Conservation (phyloP, 1,140 invertebrate species). For the Samia ricini region DNA sequence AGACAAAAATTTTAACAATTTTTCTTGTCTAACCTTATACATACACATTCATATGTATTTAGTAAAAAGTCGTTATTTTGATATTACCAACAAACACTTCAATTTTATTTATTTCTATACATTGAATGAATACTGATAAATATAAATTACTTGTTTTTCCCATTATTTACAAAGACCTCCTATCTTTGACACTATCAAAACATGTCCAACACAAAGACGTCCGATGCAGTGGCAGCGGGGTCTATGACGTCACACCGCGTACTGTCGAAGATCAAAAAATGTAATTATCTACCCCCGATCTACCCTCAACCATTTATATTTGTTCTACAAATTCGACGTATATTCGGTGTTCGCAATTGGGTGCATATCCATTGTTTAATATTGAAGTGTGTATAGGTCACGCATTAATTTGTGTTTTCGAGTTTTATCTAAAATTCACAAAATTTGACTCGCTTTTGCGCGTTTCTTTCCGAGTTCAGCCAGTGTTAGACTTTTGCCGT, state of each 20-base stretch:
- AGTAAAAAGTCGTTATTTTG: neutral
- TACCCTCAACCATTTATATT: slow-evolving; percentile 76
- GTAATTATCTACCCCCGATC: slow-evolving; percentile 76
- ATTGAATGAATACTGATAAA: slow-evolving; percentile 3
- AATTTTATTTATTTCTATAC: no score
- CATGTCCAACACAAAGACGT: slow-evolving; percentile 45
- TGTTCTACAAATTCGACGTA: slow-evolving; percentile 76
- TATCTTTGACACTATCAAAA: slow-evolving; percentile 71
- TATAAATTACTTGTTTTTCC: neutral
- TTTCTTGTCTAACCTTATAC: no score
- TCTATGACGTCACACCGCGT: slow-evolving; percentile 49
- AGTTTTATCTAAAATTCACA: no score
- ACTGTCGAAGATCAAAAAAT: slow-evolving; percentile 73
- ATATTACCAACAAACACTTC: no score
- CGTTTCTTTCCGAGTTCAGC: no score
- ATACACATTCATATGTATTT: no score
- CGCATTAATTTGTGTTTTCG: neutral
- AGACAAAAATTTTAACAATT: no score
- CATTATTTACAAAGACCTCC: slow-evolving; percentile 30
- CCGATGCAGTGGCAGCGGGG: slow-evolving; percentile 19
- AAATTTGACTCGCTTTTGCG: no score
- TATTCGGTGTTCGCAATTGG: slow-evolving; percentile 66
- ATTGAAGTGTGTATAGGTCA: neutral
- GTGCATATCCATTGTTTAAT: slow-evolving; percentile 36
- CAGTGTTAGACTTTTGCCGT: no score